phyloP scores from a whole-genome alignment of 1,140 invertebrate genomes.

The Brachionus sp. region DNA sequence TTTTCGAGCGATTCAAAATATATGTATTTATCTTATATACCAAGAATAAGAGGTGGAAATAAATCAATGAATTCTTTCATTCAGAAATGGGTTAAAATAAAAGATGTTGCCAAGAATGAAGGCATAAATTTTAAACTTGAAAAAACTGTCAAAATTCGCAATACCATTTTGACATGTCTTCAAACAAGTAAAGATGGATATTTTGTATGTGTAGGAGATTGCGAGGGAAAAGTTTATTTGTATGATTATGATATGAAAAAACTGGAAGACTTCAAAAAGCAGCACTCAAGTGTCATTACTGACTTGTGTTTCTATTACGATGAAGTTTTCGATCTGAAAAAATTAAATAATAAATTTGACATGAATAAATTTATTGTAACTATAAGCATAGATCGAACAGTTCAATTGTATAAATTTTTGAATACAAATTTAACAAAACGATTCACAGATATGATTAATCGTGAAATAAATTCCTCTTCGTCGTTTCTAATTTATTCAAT shows the following conservation, averaged over 20 bases:
- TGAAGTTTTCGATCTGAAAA: slow-evolving; percentile 6
- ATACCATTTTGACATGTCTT: slow-evolving; percentile 15
- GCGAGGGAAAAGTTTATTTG: slow-evolving; percentile 33
- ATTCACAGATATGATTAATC: background rate
- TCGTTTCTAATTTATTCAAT: background rate
- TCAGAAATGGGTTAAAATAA: background rate
- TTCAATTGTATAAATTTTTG: slow-evolving; percentile 42
- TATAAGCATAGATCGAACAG: slow-evolving; percentile 31
- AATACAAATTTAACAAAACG: slow-evolving; percentile 24
- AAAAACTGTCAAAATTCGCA: background rate
- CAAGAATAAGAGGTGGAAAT: background rate
- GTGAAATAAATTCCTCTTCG: background rate
- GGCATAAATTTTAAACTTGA: background rate
- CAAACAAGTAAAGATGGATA: slow-evolving; percentile 30
- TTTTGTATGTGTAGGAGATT: slow-evolving; percentile 7
- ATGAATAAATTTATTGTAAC: slow-evolving; percentile 31
- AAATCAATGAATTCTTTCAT: background rate
- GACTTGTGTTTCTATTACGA: slow-evolving; percentile 30
- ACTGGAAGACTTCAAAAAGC: slow-evolving; percentile 1
- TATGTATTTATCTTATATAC: slow-evolving; percentile 18
- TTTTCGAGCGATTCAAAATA: slow-evolving; percentile 15
- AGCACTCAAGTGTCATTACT: slow-evolving; percentile 36
- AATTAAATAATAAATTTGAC: slow-evolving; percentile 22
- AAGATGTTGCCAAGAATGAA: background rate
- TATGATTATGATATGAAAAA: slow-evolving; percentile 7